These are phyloP conservation scores for Drosophila nebulosa DNA, from an alignment of 1,140 invertebrate species.

Conservation along the genomic window DNA sequence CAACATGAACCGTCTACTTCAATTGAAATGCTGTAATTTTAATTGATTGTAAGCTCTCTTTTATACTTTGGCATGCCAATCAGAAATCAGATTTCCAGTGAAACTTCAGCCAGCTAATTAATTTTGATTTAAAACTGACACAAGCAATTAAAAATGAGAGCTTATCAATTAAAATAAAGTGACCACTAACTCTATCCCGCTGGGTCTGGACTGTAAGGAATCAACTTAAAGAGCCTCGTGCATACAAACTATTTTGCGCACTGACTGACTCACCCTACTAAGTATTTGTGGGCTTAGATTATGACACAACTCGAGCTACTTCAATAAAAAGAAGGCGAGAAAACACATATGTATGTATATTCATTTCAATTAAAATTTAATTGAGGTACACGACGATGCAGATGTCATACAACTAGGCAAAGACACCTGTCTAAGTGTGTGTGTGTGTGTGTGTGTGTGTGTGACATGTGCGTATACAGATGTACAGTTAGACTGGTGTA, in stretches of 20 bases:
- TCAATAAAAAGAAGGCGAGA: slow-evolving; percentile 35
- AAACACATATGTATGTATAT: slow-evolving; percentile 45
- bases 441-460: slow-evolving; percentile 14
- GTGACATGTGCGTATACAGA: slow-evolving; percentile 1
- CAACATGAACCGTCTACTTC: background rate
- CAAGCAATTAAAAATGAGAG: background rate
- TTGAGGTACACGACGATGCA: slow-evolving; percentile 65
- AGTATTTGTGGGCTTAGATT: slow-evolving; percentile 44
- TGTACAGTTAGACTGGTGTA: too few relatives aligned
- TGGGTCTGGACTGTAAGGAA: background rate
- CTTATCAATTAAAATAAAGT: background rate
- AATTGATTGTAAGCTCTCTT: background rate
- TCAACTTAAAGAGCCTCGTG: background rate
- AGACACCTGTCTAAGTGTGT: slow-evolving; percentile 25
- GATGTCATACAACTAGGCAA: slow-evolving; percentile 39
- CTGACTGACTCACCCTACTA: background rate
- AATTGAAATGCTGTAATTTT: background rate
- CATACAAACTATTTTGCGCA: background rate
- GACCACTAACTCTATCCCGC: background rate
- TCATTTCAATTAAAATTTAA: slow-evolving; percentile 79
- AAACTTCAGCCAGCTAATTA: background rate
- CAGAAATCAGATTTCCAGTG: background rate
- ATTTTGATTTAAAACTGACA: background rate
- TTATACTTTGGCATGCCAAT: background rate
- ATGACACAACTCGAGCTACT: slow-evolving; percentile 46